phyloP scores from a whole-genome alignment of 2,113 vertebrate species.

The Eurystomus gularis region DNA sequence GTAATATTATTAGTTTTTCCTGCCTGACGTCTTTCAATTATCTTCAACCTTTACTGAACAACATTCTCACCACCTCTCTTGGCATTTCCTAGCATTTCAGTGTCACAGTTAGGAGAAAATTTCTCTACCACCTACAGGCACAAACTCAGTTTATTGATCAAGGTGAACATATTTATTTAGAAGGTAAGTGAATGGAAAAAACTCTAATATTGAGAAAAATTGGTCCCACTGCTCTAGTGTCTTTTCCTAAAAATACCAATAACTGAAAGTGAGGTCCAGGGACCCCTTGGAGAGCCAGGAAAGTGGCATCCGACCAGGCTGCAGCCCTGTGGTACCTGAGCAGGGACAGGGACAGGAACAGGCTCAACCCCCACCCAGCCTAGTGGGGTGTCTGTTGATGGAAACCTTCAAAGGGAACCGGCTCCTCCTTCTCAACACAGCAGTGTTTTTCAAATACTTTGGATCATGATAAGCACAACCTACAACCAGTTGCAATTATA shows the following conservation, averaged over 20 bases:
- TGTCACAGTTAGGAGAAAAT: accelerated
- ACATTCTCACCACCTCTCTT: not conserved
- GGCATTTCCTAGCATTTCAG: not conserved
- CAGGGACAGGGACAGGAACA: not conserved
- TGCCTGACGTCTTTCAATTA: not conserved
- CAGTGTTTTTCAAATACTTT: not conserved
- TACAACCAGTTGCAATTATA: not conserved
- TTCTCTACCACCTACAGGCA: not conserved
- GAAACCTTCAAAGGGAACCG: not conserved
- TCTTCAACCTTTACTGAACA: not conserved
- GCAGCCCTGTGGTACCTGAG: accelerated
- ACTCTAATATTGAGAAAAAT: not conserved
- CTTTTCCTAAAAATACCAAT: not conserved
- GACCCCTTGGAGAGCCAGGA: accelerated
- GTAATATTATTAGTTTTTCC: not conserved
- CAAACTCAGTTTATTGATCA: not conserved
- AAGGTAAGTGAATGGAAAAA: not conserved
- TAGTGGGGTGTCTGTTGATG: too few species aligned
- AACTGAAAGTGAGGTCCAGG: not conserved
- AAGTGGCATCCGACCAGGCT: too few species aligned
- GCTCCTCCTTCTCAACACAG: too few species aligned
- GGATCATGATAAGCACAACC: not conserved
- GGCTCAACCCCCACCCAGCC: too few species aligned
- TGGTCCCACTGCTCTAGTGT: not conserved
- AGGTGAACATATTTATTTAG: not conserved